Evolutionary conservation across 2,888 invertebrate genomes (phyloP), one percentile per base, ranked within the genome.

Genomic region (Coenonympha arcania): DNA sequence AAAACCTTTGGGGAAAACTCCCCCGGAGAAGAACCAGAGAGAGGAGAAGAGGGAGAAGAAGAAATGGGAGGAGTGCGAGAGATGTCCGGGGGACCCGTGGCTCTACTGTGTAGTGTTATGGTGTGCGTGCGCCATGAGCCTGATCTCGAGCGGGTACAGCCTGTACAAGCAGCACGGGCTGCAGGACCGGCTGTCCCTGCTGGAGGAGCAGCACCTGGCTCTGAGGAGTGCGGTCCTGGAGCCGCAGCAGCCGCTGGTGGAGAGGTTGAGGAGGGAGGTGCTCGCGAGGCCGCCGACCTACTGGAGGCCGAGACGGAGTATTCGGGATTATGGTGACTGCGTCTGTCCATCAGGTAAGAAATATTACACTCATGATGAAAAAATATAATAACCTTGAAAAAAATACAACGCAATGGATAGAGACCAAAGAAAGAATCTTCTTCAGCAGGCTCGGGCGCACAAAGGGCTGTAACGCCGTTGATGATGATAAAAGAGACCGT

Each of bases 281-380:
- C 74, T 86, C 56, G 63, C 85, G 31, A 73, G 86, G 24, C 75
- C 78, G 3, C 68, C 66, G 8, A 58, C 43, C 41, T 69, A 71
- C 66, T 81, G 82, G 82, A 65, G 82, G 45, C 64, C 76, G 3
- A 65, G 78, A 48, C 71, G 89, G 54, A 84, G 85, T 61, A 81
- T 87, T 61, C 76, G 89, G 62, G 90, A 90, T 62, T 88, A 88
- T 42, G 84, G 88, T 11, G 90, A 91, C 78, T 92, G 92, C 86
- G 83, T 87, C 62, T 92, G 92, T 87, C 91, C 91, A 74, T 87
- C 91, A 91, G 92, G 92, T 91, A 55, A 64, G 31, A n/a, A 28
- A 28, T n/a, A 4, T n/a, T n/a, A n/a, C n/a, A n/a, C n/a, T n/a
- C n/a, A n/a, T n/a, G n/a, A n/a, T n/a, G n/a, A n/a, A n/a, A n/a